Percentiles rank a stretch among this genome's conserved stretches.
These are phyloP conservation scores for Clarias laeviceps DNA, from an alignment of 2,797 vertebrate species.

Conservation along the genomic window DNA sequence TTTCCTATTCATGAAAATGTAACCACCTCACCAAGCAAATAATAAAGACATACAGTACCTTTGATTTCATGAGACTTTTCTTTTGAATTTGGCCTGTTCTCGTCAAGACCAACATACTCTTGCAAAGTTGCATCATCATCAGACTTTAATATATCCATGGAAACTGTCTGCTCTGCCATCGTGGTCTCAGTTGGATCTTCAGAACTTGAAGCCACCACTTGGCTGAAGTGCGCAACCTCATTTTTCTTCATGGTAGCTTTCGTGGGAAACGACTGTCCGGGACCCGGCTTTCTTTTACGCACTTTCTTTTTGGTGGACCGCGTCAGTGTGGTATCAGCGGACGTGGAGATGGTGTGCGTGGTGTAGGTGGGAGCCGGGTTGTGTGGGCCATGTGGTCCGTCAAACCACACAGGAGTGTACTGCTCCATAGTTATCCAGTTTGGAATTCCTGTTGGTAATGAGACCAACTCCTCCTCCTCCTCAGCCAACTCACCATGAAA, in stretches of 20 bases:
- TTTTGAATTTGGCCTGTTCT: neutral
- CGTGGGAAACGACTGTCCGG: neutral
- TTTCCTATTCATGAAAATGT: too few relatives aligned
- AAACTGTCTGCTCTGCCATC: neutral
- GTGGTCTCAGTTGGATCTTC: neutral
- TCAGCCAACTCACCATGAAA: neutral
- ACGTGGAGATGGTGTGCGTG: neutral
- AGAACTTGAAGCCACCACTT: neutral
- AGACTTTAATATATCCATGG: neutral
- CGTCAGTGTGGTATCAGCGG: neutral
- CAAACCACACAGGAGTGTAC: neutral
- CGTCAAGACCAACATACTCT: neutral
- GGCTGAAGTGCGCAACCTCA: neutral
- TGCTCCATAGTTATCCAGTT: neutral
- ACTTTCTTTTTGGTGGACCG: neutral
- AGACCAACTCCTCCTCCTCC: neutral
- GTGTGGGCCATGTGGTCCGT: neutral
- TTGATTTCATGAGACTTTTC: constrained; percentile 9
- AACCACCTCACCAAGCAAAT: neutral
- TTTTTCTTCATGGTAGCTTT: neutral
- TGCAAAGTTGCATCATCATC: neutral
- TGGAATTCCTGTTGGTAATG: constrained; percentile 3
- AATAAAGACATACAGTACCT: constrained; percentile 25
- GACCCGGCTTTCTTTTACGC: constrained; percentile 4
- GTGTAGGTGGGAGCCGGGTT: neutral